These are phyloP conservation scores for Acleris literana DNA, from an alignment of 2,888 invertebrate species.

Conservation along the genomic window DNA sequence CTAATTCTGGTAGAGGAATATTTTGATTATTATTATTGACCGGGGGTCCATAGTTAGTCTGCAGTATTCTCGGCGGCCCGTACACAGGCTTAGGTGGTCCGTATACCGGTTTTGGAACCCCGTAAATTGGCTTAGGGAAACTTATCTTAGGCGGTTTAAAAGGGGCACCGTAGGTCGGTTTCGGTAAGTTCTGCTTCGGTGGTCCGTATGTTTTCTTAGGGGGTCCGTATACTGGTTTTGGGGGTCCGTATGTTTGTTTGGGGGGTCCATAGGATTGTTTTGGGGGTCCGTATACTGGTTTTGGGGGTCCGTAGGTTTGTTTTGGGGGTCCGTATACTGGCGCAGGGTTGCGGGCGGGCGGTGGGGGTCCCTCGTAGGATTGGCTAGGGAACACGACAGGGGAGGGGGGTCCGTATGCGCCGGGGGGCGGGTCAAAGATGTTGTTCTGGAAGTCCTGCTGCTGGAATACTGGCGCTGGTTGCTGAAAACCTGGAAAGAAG, in stretches of 20 bases:
- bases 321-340: constrained; percentile 61
- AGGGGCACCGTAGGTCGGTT: constrained; percentile 65
- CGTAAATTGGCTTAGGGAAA: constrained; percentile 59
- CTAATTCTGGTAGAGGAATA: constrained; percentile 50
- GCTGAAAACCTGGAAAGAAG: constrained; percentile 68
- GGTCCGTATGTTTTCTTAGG: constrained; percentile 64
- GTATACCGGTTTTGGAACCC: constrained; percentile 62
- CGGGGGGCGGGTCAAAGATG: constrained; percentile 58
- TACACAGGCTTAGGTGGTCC: constrained; percentile 76
- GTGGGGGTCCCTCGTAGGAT: constrained; percentile 79
- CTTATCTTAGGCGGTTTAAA: constrained; percentile 62
- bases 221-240: constrained; percentile 64
- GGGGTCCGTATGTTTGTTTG: constrained; percentile 70
- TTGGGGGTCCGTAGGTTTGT: constrained; percentile 62
- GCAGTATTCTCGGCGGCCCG: constrained; percentile 60
- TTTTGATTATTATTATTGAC: constrained; percentile 44
- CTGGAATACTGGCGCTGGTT: constrained; percentile 80
- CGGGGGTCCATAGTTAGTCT: constrained; percentile 54
- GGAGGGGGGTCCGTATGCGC: constrained; percentile 80
- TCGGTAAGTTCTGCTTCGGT: constrained; percentile 60
- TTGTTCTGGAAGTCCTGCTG: constrained; percentile 49
- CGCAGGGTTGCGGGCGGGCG: constrained; percentile 65
- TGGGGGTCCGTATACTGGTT: constrained; percentile 57
- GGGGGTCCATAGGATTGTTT: constrained; percentile 76
- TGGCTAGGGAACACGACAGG: constrained; percentile 70